A percentile compares a stretch with the other conserved stretches of the same genome.
phyloP scores from a whole-genome alignment of 2,113 vertebrate species.

The Rostratula benghalensis region DNA sequence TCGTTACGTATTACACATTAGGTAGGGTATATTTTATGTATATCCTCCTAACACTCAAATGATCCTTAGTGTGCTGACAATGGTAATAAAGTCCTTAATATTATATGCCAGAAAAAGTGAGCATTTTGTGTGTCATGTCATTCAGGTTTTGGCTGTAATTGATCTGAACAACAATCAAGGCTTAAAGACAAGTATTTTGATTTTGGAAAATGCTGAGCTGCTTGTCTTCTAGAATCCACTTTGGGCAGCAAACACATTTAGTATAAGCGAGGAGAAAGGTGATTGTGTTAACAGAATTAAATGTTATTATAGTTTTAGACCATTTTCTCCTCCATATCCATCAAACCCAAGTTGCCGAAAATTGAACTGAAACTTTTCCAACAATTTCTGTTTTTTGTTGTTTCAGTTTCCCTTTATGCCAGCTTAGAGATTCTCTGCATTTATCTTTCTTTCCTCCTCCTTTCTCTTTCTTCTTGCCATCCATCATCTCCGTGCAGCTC shows the following conservation, averaged over 20 bases:
- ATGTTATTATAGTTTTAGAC: not conserved
- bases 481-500: not conserved
- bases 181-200: not conserved
- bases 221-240: not conserved
- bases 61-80: conserved; percentile 8
- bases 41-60: conserved; percentile 42
- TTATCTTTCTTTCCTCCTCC: not conserved
- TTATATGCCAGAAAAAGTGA: not conserved
- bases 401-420: not conserved
- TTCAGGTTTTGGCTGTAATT: not conserved
- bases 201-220: not conserved
- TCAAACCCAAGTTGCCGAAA: not conserved
- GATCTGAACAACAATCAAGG: not conserved
- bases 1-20: conserved; percentile 18
- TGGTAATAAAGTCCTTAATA: not conserved
- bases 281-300: not conserved
- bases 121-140: not conserved
- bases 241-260: not conserved
- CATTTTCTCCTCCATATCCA: not conserved
- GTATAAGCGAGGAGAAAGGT: not conserved
- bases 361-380: not conserved
- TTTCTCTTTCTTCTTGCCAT: not conserved
- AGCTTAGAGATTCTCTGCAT: not conserved
- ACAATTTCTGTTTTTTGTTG: not conserved
- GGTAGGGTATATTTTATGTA: conserved; percentile 38